phyloP scores from a whole-genome alignment of 2,797 vertebrate genomes.

The Catamblyrhynchus diadema region DNA sequence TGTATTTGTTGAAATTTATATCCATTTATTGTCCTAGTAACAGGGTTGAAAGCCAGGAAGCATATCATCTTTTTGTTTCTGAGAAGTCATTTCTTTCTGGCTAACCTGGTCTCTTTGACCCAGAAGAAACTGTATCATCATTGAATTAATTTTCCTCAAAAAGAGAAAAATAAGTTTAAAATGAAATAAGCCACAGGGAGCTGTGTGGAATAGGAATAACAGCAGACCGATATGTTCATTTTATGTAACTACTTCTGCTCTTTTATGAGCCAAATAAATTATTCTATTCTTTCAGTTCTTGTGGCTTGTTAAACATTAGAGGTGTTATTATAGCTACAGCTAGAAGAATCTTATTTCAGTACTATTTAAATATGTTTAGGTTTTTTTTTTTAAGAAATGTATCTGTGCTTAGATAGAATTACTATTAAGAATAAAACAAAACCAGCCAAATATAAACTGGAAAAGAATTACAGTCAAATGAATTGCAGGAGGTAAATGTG shows the following conservation, averaged over 20 bases:
- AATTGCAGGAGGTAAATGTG: slow-evolving; percentile 21
- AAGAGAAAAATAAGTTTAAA: neutral
- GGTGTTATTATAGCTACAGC: slow-evolving; percentile 33
- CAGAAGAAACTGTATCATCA: slow-evolving; percentile 42
- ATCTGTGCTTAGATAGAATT: neutral
- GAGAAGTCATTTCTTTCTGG: slow-evolving; percentile 29
- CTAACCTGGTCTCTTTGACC: slow-evolving; percentile 46
- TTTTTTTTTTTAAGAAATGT: neutral
- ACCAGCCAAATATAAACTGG: slow-evolving; percentile 5
- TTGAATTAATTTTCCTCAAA: slow-evolving; percentile 61
- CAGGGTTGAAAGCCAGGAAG: slow-evolving; percentile 18
- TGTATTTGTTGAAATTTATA: slow-evolving; percentile 55
- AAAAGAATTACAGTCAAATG: slow-evolving; percentile 25
- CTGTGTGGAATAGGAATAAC: slow-evolving; percentile 47
- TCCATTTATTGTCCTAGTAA: slow-evolving; percentile 21
- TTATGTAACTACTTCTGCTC: slow-evolving; percentile 57
- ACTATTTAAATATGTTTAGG: slow-evolving; percentile 1
- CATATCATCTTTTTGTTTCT: neutral
- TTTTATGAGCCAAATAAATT: slow-evolving; percentile 54
- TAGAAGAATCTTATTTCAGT: slow-evolving; percentile 8
- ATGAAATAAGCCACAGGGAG: slow-evolving; percentile 51
- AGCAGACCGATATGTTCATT: slow-evolving; percentile 40
- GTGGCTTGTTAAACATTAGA: slow-evolving; percentile 43
- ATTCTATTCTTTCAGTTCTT: slow-evolving; percentile 45
- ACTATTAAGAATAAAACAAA: slow-evolving; percentile 23